A percentile compares a stretch with the other conserved stretches of the same genome.
These are phyloP conservation scores for Tribolium madens DNA, from an alignment of 1,140 invertebrate species.

Conservation along the genomic window DNA sequence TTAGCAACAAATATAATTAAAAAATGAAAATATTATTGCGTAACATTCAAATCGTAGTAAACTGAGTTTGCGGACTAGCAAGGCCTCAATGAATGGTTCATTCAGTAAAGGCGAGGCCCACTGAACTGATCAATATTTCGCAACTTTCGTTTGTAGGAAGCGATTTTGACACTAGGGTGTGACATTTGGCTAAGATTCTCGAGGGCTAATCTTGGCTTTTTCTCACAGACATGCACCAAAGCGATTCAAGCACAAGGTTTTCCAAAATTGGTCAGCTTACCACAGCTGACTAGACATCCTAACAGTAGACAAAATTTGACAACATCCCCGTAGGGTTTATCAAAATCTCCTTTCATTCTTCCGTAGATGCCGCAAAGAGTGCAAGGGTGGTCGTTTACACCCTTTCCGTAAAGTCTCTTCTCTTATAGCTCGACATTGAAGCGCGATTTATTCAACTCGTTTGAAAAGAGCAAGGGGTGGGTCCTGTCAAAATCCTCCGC, in stretches of 20 bases:
- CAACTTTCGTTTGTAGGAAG: slow-evolving; percentile 44
- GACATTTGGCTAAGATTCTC: slow-evolving; percentile 26
- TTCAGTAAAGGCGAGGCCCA: slow-evolving; percentile 52
- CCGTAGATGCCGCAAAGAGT: background rate
- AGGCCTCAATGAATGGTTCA: slow-evolving; percentile 52
- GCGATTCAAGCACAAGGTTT: background rate
- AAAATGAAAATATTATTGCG: slow-evolving; percentile 35
- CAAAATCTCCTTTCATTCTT: slow-evolving; percentile 24
- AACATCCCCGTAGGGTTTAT: slow-evolving; percentile 32
- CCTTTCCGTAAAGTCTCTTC: slow-evolving; percentile 51
- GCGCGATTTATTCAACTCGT: slow-evolving; percentile 4
- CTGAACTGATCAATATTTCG: slow-evolving; percentile 48
- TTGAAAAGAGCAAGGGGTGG: slow-evolving; percentile 3
- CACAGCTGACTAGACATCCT: slow-evolving; percentile 5
- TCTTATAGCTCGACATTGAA: slow-evolving; percentile 57
- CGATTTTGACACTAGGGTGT: slow-evolving; percentile 42
- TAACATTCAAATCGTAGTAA: slow-evolving; percentile 40
- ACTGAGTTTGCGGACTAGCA: slow-evolving; percentile 28
- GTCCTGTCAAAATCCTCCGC: background rate
- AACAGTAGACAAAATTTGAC: slow-evolving; percentile 14
- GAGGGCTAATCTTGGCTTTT: background rate
- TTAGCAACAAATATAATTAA: background rate
- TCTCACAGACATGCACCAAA: background rate
- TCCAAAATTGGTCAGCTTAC: slow-evolving; percentile 2
- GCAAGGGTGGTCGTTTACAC: slow-evolving; percentile 36